Percentiles rank a stretch among this genome's conserved stretches.
Conservation (phyloP, 2,113 vertebrate species). For the Pontoporia blainvillei region DNA sequence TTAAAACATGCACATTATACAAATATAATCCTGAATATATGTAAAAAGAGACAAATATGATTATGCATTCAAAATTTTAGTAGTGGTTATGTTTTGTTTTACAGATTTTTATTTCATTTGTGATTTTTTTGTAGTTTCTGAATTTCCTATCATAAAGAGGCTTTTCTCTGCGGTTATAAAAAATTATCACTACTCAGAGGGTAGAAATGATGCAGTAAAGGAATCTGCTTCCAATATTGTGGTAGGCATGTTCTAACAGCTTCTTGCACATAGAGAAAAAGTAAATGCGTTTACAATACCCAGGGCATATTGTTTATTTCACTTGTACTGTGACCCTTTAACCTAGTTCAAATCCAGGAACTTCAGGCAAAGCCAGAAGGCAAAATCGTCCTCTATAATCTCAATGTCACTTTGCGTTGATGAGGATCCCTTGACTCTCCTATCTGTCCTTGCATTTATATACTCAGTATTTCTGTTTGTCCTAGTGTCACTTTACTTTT, state of each 20-base stretch:
- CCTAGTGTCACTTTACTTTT: conserved; percentile 57
- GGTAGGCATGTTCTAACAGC: background rate
- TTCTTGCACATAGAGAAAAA: background rate
- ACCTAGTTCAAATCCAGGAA: conserved; percentile 51
- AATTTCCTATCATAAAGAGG: background rate
- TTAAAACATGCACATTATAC: background rate
- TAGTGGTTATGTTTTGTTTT: background rate
- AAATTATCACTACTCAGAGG: background rate
- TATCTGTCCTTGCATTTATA: conserved; percentile 21
- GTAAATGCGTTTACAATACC: background rate
- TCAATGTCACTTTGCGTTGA: conserved; percentile 24
- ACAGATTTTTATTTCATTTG: background rate
- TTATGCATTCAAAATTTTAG: background rate
- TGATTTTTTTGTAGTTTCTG: background rate
- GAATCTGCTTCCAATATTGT: background rate
- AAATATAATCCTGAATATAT: background rate
- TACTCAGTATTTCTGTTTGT: conserved; percentile 56
- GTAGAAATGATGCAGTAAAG: background rate
- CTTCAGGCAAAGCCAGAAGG: conserved; percentile 66
- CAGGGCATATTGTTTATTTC: conserved; percentile 35
- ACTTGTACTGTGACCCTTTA: conserved; percentile 62
- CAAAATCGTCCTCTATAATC: conserved; percentile 48
- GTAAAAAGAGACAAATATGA: background rate
- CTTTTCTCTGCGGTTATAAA: background rate
- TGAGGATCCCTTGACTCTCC: background rate